Percentiles rank a stretch among this genome's conserved stretches.
Evolutionary conservation across 64 coral and sea anemone genomes (phyloP).

Genomic region (Acropora tenuis): DNA sequence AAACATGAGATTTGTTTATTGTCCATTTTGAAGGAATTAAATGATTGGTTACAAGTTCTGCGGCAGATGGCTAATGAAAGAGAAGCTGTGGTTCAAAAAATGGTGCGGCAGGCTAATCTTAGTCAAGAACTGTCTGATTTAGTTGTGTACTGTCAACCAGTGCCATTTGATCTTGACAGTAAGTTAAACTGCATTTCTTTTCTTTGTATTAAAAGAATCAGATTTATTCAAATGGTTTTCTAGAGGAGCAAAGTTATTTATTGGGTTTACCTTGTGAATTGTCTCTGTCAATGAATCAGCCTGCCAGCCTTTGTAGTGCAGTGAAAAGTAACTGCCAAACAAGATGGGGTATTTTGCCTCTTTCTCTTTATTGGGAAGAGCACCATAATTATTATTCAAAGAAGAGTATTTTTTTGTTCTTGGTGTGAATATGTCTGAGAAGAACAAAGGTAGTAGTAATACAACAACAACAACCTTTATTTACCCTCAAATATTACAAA

Average conservation of each 20-base stretch:
- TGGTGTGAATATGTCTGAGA: too few species aligned
- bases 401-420: too few species aligned
- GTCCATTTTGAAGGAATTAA: slow-evolving; percentile 60
- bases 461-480: too few species aligned
- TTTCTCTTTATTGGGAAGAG: too few species aligned
- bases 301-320: too few species aligned
- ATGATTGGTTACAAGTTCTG: slow-evolving; percentile 84
- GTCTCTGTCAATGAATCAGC: neutral
- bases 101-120: slow-evolving; percentile 86
- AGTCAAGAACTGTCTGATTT: slow-evolving; percentile 90
- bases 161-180: slow-evolving; percentile 97
- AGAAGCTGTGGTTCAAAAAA: slow-evolving; percentile 76
- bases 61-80: slow-evolving; percentile 78
- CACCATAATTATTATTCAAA: too few species aligned
- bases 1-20: neutral
- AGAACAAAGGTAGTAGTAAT: too few species aligned
- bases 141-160: slow-evolving; percentile 95
- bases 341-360: too few species aligned
- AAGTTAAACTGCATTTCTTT: slow-evolving; percentile 23
- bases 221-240: too few species aligned
- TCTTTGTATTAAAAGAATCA: neutral
- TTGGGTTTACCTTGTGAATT: neutral
- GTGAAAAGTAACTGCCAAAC: too few species aligned
- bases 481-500: too few species aligned
- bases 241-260: too few species aligned